Evolutionary conservation across 2,888 invertebrate genomes (phyloP).

Genomic region (Stictocephala bisonia): DNA sequence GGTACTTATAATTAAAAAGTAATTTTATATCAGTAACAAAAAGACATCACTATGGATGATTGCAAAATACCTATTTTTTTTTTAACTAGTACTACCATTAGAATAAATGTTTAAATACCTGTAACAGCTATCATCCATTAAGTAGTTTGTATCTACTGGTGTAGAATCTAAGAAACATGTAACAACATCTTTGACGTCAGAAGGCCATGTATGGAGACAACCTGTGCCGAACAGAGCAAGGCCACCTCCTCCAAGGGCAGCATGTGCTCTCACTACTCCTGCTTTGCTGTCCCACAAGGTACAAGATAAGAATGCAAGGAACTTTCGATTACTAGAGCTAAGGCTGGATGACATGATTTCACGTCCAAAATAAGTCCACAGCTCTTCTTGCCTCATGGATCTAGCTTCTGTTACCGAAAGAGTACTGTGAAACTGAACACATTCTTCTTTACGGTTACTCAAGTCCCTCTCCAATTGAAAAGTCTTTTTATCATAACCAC

Average conservation of each 20-base stretch:
- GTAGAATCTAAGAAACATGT: slow-evolving; percentile 71
- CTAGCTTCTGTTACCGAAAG: slow-evolving; percentile 78
- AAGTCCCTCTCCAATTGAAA: slow-evolving; percentile 76
- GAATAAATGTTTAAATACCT: slow-evolving; percentile 64
- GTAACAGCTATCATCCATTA: slow-evolving; percentile 94
- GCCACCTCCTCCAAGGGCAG: slow-evolving; percentile 93
- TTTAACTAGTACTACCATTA: too few relatives aligned
- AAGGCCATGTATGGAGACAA: slow-evolving; percentile 92
- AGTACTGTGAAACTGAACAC: slow-evolving; percentile 79
- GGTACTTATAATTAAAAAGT: too few relatives aligned
- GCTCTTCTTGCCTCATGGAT: slow-evolving; percentile 78
- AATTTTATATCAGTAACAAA: too few relatives aligned
- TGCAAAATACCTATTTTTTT: too few relatives aligned
- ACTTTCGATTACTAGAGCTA: slow-evolving; percentile 79
- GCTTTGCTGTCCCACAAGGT: slow-evolving; percentile 79
- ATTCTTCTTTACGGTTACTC: slow-evolving; percentile 67
- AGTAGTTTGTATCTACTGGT: slow-evolving; percentile 75
- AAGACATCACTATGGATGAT: too few relatives aligned
- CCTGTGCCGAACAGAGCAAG: slow-evolving; percentile 91
- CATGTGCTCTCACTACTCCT: slow-evolving; percentile 76
- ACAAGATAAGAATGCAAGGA: slow-evolving; percentile 89
- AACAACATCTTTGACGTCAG: slow-evolving; percentile 74
- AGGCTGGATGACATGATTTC: slow-evolving; percentile 81
- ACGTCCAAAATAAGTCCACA: slow-evolving; percentile 88
- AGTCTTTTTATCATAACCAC: slow-evolving; percentile 81